Base-by-base conservation (phyloP, 2,113 vertebrate genomes). In the Notothenia coriiceps region DNA sequence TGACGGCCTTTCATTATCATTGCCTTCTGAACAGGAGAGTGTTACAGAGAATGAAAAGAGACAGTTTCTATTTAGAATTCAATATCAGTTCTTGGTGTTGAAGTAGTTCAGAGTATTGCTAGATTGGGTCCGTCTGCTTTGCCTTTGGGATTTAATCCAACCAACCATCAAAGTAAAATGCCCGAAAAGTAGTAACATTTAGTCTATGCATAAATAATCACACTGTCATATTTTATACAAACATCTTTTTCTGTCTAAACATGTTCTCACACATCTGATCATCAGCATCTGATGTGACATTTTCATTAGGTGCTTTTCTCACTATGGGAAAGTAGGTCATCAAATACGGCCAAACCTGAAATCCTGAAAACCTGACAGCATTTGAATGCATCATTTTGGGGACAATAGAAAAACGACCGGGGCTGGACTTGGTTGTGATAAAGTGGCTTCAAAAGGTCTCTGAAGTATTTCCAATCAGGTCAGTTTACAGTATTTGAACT, bases 1-100 rank as follows among this genome's bases (percentile, higher is more conserved):
- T 35, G 12, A 29, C 14, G 50, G 57, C 59, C 62, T 81, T 85
- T 88, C 72, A 70, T 78, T 80, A 83, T 70, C 66, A 52, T 6
- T 78, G 57, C 25, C 35, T 29, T 80, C 66, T 59, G 50, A 86
- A 75, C 77, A 74, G 51, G 64, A 72, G 59, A 9, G 51, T 74
- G 64, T 85, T 40, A 15, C 57, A 72, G 68, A 25, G 20, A 85
- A 84, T 80, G 47, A 74, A 61, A 70, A 35, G 13, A 73, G 82
- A 85, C 79, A 50, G 25, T 44, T 62, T 63, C 54, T 33, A 15
- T 52, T 80, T 51, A 52, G 59, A 74, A 83, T 78, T 82, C 25
- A 64, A 40, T 65, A 14, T 71, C 56, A 49, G 44, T 29, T 78
- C 74, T 17, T n/a, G 33, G 56, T 63, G 57, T 71, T 74, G 12